Percentiles rank a stretch among this genome's conserved stretches.
Evolutionary conservation across 2,888 invertebrate genomes (phyloP).

Genomic region (Drosophila meridiana): DNA sequence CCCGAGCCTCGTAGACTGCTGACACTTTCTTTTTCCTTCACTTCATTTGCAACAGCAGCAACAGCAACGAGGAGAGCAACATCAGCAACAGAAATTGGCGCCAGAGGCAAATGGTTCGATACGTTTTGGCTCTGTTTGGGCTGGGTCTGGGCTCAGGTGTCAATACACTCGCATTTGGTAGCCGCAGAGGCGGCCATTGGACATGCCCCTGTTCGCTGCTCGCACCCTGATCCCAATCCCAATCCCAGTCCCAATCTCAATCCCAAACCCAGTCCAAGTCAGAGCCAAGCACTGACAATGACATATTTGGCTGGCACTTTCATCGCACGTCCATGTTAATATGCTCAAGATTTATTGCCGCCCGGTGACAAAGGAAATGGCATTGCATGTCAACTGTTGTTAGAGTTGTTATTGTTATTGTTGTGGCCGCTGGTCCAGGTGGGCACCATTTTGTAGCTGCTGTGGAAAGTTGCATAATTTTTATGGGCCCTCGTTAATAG

Average conservation of each 20-base stretch:
- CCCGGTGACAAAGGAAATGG: conserved; percentile 76
- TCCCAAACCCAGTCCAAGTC: conserved; percentile 18
- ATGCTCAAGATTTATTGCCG: conserved; percentile 74
- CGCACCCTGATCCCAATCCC: conserved; percentile 14
- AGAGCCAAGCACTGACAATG: conserved; percentile 69
- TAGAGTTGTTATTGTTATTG: conserved; percentile 29
- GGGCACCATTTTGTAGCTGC: conserved; percentile 73
- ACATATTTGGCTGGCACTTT: conserved; percentile 79
- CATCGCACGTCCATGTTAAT: conserved; percentile 80
- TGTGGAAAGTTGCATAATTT: conserved; percentile 71
- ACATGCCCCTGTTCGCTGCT: conserved; percentile 33
- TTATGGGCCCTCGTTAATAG: conserved; percentile 72
- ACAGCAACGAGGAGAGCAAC: conserved; percentile 6
- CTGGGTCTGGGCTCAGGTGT: conserved; percentile 67
- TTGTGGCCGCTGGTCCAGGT: conserved; percentile 28
- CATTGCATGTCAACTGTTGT: conserved; percentile 65
- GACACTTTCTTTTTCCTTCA: conserved; percentile 72
- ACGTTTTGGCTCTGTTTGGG: conserved; percentile 46
- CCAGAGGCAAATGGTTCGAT: conserved; percentile 34
- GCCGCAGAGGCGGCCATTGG: conserved; percentile 68
- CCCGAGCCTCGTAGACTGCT: conserved; percentile 26
- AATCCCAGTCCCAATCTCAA: conserved; percentile 10
- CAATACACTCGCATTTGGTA: conserved; percentile 71
- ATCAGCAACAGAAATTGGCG: conserved; percentile 44
- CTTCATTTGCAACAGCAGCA: conserved; percentile 46